A percentile compares a stretch with the other conserved stretches of the same genome.
Evolutionary conservation across 1,140 invertebrate species (phyloP).

Genomic region (Aphelenchoides besseyi): DNA sequence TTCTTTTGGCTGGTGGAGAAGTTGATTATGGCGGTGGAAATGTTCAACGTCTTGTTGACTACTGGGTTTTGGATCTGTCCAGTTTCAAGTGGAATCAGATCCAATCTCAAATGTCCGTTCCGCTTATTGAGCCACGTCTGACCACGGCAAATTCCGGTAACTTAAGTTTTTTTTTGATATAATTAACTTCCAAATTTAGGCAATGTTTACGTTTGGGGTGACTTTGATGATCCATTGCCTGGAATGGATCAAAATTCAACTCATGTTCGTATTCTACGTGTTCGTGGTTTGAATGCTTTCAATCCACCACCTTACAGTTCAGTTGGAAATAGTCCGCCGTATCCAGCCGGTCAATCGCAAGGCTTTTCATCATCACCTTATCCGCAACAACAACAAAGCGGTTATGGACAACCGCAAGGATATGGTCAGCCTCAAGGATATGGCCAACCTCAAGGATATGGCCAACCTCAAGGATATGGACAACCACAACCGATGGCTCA

Average conservation of each 20-base stretch:
- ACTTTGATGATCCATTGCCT: constrained; percentile 60
- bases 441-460: not conserved
- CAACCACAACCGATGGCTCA: not conserved
- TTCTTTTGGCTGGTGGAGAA: constrained; percentile 59
- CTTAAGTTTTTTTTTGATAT: constrained; percentile 7
- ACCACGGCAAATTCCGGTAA: constrained; percentile 58
- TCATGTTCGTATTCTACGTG: constrained; percentile 57
- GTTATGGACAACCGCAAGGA: not conserved
- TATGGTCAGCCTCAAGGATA: not conserved
- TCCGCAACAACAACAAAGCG: not conserved
- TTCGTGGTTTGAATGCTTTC: constrained; percentile 38
- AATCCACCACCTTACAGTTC: constrained; percentile 40
- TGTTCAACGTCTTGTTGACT: constrained; percentile 55
- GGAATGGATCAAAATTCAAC: constrained; percentile 60
- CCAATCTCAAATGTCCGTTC: constrained; percentile 58
- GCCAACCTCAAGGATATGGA: constrained; percentile 16
- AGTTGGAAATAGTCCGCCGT: constrained; percentile 6
- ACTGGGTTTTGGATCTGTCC: constrained; percentile 58
- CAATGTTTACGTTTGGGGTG: constrained; percentile 62
- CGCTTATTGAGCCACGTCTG: constrained; percentile 58
- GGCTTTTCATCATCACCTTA: too few species aligned
- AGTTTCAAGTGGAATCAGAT: constrained; percentile 60
- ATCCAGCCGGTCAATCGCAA: not conserved
- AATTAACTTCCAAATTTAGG: constrained; percentile 34
- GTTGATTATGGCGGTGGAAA: constrained; percentile 56